These are phyloP conservation scores for Cassiopea andromeda DNA, from an alignment of 30 jellyfish, hydroid and myxozoan genomes.

Conservation along the genomic window DNA sequence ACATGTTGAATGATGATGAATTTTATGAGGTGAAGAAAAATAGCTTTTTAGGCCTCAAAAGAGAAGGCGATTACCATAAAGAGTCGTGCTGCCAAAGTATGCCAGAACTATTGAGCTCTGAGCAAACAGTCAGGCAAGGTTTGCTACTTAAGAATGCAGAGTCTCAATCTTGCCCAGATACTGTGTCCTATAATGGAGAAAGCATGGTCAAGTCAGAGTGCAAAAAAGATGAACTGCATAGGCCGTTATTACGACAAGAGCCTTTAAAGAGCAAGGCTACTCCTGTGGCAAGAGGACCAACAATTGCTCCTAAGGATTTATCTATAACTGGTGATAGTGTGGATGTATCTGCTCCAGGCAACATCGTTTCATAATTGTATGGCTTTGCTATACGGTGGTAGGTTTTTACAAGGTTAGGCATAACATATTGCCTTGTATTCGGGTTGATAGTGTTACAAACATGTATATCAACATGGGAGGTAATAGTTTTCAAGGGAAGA, in stretches of 20 bases:
- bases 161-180: conserved; percentile 33
- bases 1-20: conserved; percentile 3
- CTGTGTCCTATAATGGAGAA: neutral
- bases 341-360: neutral
- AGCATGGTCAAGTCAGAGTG: neutral
- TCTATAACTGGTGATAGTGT: neutral
- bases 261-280: conserved; percentile 35
- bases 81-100: conserved; percentile 41
- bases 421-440: too few species aligned
- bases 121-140: neutral
- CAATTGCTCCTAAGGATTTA: conserved; percentile 11
- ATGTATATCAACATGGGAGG: too few species aligned
- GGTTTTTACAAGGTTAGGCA: too few species aligned
- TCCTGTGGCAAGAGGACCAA: conserved; percentile 21
- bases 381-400: neutral
- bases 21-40: neutral
- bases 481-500: too few species aligned
- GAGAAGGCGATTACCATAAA: neutral
- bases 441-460: too few species aligned
- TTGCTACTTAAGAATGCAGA: conserved; percentile 6
- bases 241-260: conserved; percentile 23
- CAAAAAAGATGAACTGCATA: conserved; percentile 1
- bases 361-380: neutral
- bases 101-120: conserved; percentile 48
- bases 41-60: neutral